A percentile compares a stretch with the other conserved stretches of the same genome.
Conservation (phyloP, 1,140 invertebrate species). For the Drosophila mauritiana region DNA sequence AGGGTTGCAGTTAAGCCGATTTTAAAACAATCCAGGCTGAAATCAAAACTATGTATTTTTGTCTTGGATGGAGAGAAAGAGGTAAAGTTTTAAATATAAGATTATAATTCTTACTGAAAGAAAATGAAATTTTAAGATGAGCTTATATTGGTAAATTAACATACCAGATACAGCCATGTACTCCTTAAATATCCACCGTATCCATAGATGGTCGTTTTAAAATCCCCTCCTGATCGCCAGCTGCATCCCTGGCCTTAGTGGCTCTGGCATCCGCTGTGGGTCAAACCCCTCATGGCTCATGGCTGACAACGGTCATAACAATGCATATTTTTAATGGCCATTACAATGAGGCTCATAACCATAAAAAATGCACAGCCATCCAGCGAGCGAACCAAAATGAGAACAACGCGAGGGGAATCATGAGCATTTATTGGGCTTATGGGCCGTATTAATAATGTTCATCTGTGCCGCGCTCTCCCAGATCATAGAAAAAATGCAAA, state of each 20-base stretch:
- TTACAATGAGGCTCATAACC: conserved; percentile 73
- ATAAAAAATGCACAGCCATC: conserved; percentile 68
- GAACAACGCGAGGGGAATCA: conserved; percentile 39
- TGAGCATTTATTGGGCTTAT: conserved; percentile 76
- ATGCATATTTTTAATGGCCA: conserved; percentile 82
- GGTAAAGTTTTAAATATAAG: too few species aligned
- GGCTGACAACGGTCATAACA: conserved; percentile 63
- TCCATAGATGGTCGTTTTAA: background rate
- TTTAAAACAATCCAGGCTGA: background rate
- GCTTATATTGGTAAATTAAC: too few species aligned
- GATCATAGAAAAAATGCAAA: conserved; percentile 60
- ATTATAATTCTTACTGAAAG: too few species aligned
- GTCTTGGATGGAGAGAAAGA: too few species aligned
- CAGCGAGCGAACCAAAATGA: conserved; percentile 29
- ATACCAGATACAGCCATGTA: too few species aligned
- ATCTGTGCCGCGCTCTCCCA: conserved; percentile 35
- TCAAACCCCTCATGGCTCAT: conserved; percentile 34
- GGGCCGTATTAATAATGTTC: conserved; percentile 80
- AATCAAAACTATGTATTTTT: background rate
- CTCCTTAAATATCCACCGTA: too few species aligned
- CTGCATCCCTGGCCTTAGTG: conserved; percentile 23
- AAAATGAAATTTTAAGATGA: too few species aligned
- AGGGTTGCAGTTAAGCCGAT: conserved; percentile 13
- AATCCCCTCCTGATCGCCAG: background rate
- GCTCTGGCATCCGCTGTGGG: conserved; percentile 47